Evolutionary conservation across 1,140 invertebrate genomes (phyloP), one percentile per base, ranked within the genome.

Genomic region (Schlechtendalia chinensis): DNA sequence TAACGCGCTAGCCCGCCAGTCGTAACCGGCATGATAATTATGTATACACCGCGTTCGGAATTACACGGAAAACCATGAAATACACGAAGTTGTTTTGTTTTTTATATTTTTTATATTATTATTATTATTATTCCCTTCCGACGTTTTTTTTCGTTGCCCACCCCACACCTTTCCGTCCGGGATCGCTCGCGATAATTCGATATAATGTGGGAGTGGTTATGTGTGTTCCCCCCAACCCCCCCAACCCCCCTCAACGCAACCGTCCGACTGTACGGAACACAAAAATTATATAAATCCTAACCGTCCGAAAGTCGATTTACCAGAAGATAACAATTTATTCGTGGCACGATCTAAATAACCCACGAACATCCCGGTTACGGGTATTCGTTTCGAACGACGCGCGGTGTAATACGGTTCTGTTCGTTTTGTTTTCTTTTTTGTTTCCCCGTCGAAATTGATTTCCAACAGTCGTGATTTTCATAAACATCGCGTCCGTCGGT

Each of bases 171-270:
- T 79, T 63, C 75, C 29, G 58, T 22, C 45, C 45, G 47, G 75
- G 75, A 79, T 79, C 29, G 75, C 45, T 58, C 27, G 22, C 74
- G 75, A 79, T 63, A 79, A 79, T 79, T 79, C n/a, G 75, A 63
- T 79, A 79, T 79, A 79, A 79, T 79, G 75, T 79, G 75, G 75
- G 75, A 61, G 75, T 79, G 75, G 75, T 79, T 61, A 59, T 61
- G n/a, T 61, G 6, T 75, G 45, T 45, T 74, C 1, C 24, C 19
- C 58, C 22, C 74, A 45, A 39, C 24, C n/a, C 27, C 4, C 10
- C 39, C 39, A 45, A 10, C 4, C 39, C 10, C 4, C 39, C 4
- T 45, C 10, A 45, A 5, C 4, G 10, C 10, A 45, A 5, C 4
- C 14, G 14, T 50, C 14, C 3, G 32, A 50, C 14, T 50, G 11